Percentiles rank a stretch among this genome's conserved stretches.
phyloP scores from a whole-genome alignment of 2,797 vertebrate species.

The Poliocrania exsul region DNA sequence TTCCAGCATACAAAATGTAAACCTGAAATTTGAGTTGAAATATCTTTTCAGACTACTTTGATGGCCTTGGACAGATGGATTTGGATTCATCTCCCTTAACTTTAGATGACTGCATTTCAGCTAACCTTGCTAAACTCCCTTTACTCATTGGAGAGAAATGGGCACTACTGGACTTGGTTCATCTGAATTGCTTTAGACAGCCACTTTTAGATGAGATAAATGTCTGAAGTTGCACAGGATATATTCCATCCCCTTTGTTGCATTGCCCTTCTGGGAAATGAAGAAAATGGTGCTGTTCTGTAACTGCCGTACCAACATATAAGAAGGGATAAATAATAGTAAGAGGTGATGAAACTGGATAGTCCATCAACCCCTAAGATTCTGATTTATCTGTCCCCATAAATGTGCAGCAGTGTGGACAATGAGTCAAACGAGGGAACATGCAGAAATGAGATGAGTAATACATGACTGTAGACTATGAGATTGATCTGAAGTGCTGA shows the following conservation, averaged over 20 bases:
- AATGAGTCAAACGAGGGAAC: background rate
- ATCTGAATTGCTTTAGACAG: background rate
- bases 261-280: conserved; percentile 2
- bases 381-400: conserved; percentile 37
- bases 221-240: background rate
- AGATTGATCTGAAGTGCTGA: background rate
- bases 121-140: background rate
- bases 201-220: background rate
- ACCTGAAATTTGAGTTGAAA: background rate
- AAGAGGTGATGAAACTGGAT: conserved; percentile 23
- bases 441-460: background rate
- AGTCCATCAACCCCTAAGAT: background rate
- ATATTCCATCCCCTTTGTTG: background rate
- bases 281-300: background rate
- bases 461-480: background rate
- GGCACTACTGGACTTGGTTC: background rate
- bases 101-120: background rate
- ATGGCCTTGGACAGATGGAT: background rate
- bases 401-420: background rate
- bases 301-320: background rate
- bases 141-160: background rate
- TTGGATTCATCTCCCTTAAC: background rate
- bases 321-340: conserved; percentile 44
- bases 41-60: background rate
- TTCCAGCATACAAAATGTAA: background rate